Conservation (phyloP, 2,797 vertebrate genomes). For the Meda fulgida region DNA sequence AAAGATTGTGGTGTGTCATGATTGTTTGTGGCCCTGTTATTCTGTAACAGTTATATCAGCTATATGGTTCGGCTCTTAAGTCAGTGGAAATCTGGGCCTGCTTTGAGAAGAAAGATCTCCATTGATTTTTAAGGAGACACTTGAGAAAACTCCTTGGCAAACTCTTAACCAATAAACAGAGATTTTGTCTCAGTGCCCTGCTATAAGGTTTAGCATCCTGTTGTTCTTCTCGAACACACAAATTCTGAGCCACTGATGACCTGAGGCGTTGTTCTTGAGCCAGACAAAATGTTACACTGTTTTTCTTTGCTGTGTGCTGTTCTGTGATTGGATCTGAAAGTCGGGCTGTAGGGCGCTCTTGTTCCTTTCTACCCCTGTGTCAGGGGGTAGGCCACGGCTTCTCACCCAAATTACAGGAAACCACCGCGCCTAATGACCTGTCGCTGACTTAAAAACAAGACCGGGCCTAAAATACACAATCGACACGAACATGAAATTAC, state of each 20-base stretch:
- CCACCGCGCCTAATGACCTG: constrained; percentile 58
- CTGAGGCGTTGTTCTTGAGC: constrained; percentile 41
- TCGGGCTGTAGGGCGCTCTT: constrained; percentile 25
- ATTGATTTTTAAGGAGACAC: background rate
- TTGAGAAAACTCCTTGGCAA: background rate
- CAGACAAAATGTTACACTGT: constrained; percentile 11
- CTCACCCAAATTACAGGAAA: constrained; percentile 66
- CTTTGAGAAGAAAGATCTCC: background rate
- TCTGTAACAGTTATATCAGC: background rate
- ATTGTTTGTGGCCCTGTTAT: background rate
- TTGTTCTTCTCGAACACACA: background rate
- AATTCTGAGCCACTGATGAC: constrained; percentile 5
- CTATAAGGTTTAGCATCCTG: background rate
- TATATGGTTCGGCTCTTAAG: background rate
- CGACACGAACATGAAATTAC: constrained; percentile 25
- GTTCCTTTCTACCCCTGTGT: constrained; percentile 35
- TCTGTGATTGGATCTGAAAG: constrained; percentile 46
- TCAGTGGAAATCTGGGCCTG: background rate
- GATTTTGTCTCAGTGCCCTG: background rate
- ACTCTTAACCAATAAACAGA: background rate
- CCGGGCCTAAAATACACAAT: constrained; percentile 35
- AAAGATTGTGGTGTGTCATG: background rate
- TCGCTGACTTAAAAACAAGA: constrained; percentile 52
- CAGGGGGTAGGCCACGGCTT: constrained; percentile 36
- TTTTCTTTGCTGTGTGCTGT: constrained; percentile 14